phyloP scores from a whole-genome alignment of 2,888 invertebrate genomes.

The Tiphia femorata region DNA sequence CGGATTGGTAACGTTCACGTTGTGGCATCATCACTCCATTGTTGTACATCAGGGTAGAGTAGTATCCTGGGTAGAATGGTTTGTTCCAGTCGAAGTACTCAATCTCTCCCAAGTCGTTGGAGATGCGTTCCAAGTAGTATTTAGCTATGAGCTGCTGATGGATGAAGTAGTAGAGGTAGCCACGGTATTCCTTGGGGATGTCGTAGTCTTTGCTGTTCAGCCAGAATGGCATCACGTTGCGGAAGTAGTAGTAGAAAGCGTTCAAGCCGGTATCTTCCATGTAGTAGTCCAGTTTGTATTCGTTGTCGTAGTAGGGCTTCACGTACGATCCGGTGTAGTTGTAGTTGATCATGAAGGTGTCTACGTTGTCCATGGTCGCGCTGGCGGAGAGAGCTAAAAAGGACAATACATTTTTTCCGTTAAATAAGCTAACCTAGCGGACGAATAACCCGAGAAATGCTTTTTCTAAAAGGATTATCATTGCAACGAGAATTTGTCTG shows the following conservation, averaged over 20 bases:
- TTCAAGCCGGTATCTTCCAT: slow-evolving; percentile 79
- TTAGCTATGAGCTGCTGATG: slow-evolving; percentile 79
- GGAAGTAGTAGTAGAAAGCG: slow-evolving; percentile 78
- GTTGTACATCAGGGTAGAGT: slow-evolving; percentile 74
- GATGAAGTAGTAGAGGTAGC: slow-evolving; percentile 76
- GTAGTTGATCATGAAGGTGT: slow-evolving; percentile 73
- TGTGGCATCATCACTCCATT: slow-evolving; percentile 75
- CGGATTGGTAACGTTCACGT: slow-evolving; percentile 70
- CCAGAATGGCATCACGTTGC: slow-evolving; percentile 78
- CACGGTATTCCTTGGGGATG: slow-evolving; percentile 73
- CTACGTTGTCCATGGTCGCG: slow-evolving; percentile 41
- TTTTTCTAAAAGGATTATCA: not conserved
- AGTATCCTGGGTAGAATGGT: slow-evolving; percentile 72
- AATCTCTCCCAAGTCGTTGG: slow-evolving; percentile 75
- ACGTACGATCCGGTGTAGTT: slow-evolving; percentile 74
- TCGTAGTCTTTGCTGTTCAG: slow-evolving; percentile 72
- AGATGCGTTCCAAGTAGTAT: slow-evolving; percentile 79
- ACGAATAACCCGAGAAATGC: no score
- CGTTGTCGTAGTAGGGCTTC: slow-evolving; percentile 68
- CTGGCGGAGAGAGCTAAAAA: slow-evolving; percentile 24
- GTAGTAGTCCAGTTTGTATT: slow-evolving; percentile 77
- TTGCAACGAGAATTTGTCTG: not conserved
- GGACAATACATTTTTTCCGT: not conserved
- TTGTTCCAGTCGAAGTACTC: slow-evolving; percentile 73
- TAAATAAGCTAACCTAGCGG: no score